Evolutionary conservation across 2,888 invertebrate genomes (phyloP), one percentile per base, ranked within the genome.

Genomic region (Drosophila nr. fundita): DNA sequence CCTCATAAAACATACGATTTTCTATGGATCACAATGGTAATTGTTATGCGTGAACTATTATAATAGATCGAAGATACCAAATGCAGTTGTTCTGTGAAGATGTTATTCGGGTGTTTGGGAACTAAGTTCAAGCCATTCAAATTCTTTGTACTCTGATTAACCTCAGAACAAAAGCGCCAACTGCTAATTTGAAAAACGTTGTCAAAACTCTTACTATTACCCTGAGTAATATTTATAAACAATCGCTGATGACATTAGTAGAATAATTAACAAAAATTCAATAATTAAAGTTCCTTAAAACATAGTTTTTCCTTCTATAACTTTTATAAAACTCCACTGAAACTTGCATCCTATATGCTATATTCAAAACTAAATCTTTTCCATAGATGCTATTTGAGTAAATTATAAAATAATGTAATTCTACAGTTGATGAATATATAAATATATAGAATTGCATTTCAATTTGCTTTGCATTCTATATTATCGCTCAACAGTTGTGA

Each of bases 1-100:
- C n/a, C 68, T 66, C 68, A 83, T 83, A 80, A 83, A 75, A 68
- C 68, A 32, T 50, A 48, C 45, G 49, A 73, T 73, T 62, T 55
- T 55, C 34, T 24, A 15, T 60, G 36, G 29, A 68, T 27, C 66
- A 65, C 50, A 77, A 58, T 42, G 34, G 38, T 27, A 6, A 24
- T 45, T 2, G 15, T 15, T 21, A 8, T 15, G 24, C 8, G 15
- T 45, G 15, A 53, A 34, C 34, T 30, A 61, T 57, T 40, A 18
- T 13, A 42, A 62, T 61, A 54, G 53, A 45, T n/a, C 42, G 18
- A 42, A 34, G 52, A 45, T 15, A 36, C 45, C 11, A 48, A 52
- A 36, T 50, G n/a, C 21, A 54, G 30, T 54, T 45, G 18, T 40
- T 38, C 32, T 24, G 4, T 21, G 11, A 34, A n/a, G 24, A 30